phyloP scores from a whole-genome alignment of 2,113 vertebrate genomes.

The Callorhinus ursinus region DNA sequence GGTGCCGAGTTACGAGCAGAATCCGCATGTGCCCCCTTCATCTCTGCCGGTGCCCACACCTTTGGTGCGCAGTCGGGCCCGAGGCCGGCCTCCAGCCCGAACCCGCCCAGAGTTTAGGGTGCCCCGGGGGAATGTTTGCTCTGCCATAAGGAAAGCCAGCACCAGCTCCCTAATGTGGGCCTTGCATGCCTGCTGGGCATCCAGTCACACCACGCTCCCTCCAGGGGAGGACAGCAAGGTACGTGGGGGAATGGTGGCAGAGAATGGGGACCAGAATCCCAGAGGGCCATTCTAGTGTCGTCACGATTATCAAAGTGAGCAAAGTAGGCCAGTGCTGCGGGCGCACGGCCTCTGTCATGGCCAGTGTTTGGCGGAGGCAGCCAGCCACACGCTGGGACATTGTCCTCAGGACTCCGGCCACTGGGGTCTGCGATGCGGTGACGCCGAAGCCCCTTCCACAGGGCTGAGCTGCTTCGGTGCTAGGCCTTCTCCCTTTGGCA shows the following conservation, averaged over 20 bases:
- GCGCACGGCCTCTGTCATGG: accelerated
- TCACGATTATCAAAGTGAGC: accelerated
- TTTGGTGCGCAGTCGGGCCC: accelerated
- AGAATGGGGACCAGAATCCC: background rate
- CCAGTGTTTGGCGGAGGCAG: accelerated
- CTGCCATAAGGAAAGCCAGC: background rate
- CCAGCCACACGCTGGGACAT: accelerated
- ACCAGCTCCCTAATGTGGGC: background rate
- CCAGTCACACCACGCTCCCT: background rate
- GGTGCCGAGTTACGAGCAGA: accelerated
- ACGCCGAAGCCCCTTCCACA: background rate
- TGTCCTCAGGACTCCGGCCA: too few relatives aligned
- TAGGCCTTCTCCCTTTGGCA: background rate
- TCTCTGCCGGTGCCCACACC: accelerated
- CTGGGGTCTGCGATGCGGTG: background rate
- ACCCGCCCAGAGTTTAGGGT: accelerated
- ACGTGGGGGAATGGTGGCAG: background rate
- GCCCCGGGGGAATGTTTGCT: background rate
- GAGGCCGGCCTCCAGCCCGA: accelerated
- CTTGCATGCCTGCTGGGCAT: accelerated
- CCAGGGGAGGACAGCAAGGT: accelerated
- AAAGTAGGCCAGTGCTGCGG: accelerated
- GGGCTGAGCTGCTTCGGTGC: background rate
- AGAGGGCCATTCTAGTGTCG: accelerated
- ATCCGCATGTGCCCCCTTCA: background rate